Percentiles rank a stretch among this genome's conserved stretches.
Evolutionary conservation across 2,888 invertebrate species (phyloP).

Genomic region (Calliopum simillimum): DNA sequence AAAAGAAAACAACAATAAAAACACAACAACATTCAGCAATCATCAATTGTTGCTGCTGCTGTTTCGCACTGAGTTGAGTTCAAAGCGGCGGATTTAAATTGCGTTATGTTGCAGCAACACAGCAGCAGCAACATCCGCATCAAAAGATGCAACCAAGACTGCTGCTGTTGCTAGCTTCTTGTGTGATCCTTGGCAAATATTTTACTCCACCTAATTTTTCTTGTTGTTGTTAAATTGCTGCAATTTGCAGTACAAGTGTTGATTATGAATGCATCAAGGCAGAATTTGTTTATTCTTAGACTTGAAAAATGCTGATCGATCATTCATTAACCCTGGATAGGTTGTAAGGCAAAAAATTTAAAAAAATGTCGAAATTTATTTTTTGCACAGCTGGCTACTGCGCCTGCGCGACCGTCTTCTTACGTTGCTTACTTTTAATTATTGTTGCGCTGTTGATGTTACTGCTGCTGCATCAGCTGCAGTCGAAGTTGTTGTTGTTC

Average conservation of each 20-base stretch:
- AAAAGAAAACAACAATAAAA: slow-evolving; percentile 17
- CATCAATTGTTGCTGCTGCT: slow-evolving; percentile 3
- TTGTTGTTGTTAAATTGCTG: slow-evolving; percentile 11
- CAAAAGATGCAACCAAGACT: background rate
- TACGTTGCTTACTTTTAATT: slow-evolving; percentile 29
- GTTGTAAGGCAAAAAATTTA: background rate
- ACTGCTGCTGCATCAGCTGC: background rate
- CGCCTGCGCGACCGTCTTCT: slow-evolving; percentile 30
- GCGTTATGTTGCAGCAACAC: background rate
- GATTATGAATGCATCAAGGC: slow-evolving; percentile 25
- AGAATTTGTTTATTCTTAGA: background rate
- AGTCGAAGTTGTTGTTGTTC: background rate
- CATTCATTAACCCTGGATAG: background rate
- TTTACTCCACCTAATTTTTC: background rate
- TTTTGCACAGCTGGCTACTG: slow-evolving; percentile 10
- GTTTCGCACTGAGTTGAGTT: slow-evolving; percentile 10
- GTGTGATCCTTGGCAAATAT: background rate
- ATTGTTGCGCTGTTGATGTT: slow-evolving; percentile 7
- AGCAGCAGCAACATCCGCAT: background rate
- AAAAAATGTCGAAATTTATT: slow-evolving; percentile 38
- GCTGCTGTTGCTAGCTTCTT: background rate
- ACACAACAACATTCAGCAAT: background rate
- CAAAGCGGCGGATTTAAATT: slow-evolving; percentile 19
- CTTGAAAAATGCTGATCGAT: background rate
- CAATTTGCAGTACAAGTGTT: slow-evolving; percentile 49